Evolutionary conservation across 2,888 invertebrate species (phyloP).

Genomic region (Eilema caniola): DNA sequence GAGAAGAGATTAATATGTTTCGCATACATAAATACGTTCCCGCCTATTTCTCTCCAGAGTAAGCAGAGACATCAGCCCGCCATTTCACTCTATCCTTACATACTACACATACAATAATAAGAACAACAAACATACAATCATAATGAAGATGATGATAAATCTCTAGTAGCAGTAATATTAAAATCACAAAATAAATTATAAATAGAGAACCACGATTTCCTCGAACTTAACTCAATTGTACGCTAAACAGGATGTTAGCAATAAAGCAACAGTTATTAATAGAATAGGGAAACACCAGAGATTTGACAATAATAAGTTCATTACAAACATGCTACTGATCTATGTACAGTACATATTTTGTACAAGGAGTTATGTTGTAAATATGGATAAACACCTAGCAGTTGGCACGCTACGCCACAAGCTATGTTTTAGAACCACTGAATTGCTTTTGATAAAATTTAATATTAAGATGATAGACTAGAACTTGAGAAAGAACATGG

Average conservation of each 20-base stretch:
- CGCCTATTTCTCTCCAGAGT: too few species aligned
- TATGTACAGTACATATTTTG: constrained; percentile 2
- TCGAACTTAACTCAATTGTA: neutral
- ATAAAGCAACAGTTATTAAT: neutral
- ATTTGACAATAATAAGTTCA: constrained; percentile 6
- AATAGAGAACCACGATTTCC: neutral
- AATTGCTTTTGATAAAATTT: too few species aligned
- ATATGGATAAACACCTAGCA: neutral
- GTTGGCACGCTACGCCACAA: neutral
- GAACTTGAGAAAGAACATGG: too few species aligned
- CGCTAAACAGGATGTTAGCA: constrained; percentile 2
- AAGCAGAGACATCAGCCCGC: too few species aligned
- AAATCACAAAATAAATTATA: neutral
- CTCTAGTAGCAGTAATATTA: neutral
- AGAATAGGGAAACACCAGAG: neutral
- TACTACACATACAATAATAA: too few species aligned
- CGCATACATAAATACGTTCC: too few species aligned
- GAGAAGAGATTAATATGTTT: too few species aligned
- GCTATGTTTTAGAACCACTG: too few species aligned
- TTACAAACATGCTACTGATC: neutral
- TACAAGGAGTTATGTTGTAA: neutral
- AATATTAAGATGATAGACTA: too few species aligned
- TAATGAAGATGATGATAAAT: neutral
- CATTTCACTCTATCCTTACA: too few species aligned
- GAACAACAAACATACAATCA: too few species aligned